Base-by-base conservation (phyloP, 2,888 invertebrate genomes). In the Parascotia fuliginaria region DNA sequence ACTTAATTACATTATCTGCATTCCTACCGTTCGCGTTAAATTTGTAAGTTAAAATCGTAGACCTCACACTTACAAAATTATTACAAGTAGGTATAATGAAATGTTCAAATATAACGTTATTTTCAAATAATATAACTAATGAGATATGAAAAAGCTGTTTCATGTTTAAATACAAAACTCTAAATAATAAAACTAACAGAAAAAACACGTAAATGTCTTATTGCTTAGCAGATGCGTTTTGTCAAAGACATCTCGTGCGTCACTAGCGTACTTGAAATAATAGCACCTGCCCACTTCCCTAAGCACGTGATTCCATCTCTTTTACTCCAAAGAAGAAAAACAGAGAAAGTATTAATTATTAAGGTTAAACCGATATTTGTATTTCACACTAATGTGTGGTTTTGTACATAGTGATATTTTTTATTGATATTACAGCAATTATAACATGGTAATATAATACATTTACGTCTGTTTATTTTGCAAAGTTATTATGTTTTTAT, bases 191-290 rank as follows among this genome's bases (percentile, higher is more conserved):
- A 50, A 44, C 45, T 56, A 63, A 62, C 51, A 60, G 37, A 42
- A 46, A 49, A 56, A 55, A 50, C 24, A 29, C 29, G 39, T 39
- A 45, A 62, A 73, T 63, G 70, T 64, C 61, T 49, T 41, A 60
- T 44, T 61, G 51, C 55, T 73, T 65, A 71, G 69, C 74, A 74
- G 68, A 69, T 68, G 65, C 65, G 70, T 60, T 71, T 61, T 61
- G 63, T 75, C 72, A 73, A 73, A 74, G 73, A 48, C 71, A 39
- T 41, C 34, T 9, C 58, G 76, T 79, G 82, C 83, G 83, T 83
- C 83, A 83, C 54, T 44, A 43, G 16, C 45, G 80, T 60, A 66
- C 82, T 82, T 83, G 81, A 79, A 73, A 76, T 60, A 62, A 64
- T 62, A 65, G 45, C 65, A 59, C 65, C 56, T 66, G 65, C 40